Evolutionary conservation across 1,140 invertebrate genomes (phyloP), one percentile per base, ranked within the genome.

Genomic region (Amyelois transitella): DNA sequence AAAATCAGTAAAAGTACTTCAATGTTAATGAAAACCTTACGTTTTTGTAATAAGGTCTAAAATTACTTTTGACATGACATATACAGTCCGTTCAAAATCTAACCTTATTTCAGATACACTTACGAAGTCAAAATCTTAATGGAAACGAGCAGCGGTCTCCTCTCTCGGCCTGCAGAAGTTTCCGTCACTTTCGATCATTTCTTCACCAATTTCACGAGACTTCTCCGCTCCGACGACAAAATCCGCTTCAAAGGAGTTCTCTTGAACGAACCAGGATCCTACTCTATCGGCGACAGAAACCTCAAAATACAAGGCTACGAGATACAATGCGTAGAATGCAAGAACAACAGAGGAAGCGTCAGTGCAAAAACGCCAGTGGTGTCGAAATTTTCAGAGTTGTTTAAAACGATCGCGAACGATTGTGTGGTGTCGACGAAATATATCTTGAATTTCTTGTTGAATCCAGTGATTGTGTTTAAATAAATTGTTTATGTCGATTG

Each of bases 381-480:
- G 5, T 84, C 81, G 0, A 85, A 85, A 66, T 67, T 88, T 5
- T 76, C 81, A 0, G 80, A 83, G 48, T 54, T 89, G 0, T 78
- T 74, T 51, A 83, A 91, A 57, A 91, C 89, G 18, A 68, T 93
- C 19, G 64, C 91, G 4, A 90, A 89, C 62, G 90, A 91, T 66
- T 79, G 93, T 63, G 90, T 91, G 57, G 82, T 91, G 0, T 93
- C 93, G 1, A 74, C 92, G 6, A 94, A 94, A 66, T 92, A 93
- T 83, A 89, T 94, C 54, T 77, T 95, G 6, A 94, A 95, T 86
- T 93, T 94, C 65, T 60, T 94, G 53, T 90, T 94, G 22, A 94
- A 94, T 89, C 94, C 94, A 6, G 83, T 95, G 32, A 89, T 94
- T 60, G 91, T 93, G 66, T 94, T 95, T 71, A 94, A 94, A 81